A percentile compares a stretch with the other conserved stretches of the same genome.
Conservation (phyloP, 2,797 vertebrate genomes). For the Catamblyrhynchus diadema region DNA sequence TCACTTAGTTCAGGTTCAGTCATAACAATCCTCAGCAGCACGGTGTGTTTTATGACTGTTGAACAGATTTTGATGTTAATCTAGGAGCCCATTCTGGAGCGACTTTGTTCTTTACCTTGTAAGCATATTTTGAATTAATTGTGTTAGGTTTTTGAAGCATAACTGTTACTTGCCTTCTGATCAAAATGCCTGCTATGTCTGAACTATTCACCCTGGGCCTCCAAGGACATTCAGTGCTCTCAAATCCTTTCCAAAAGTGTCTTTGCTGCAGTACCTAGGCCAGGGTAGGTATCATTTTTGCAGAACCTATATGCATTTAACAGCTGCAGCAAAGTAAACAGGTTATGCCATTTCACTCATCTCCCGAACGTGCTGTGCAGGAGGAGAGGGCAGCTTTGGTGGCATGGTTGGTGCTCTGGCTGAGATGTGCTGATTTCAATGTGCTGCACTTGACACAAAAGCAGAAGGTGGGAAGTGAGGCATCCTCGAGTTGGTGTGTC, state of each 20-base stretch:
- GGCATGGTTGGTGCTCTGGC: rapidly evolving
- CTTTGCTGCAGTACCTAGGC: not conserved
- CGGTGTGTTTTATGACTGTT: not conserved
- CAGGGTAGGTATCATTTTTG: not conserved
- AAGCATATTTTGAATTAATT: not conserved
- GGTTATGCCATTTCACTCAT: not conserved
- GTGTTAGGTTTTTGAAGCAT: not conserved
- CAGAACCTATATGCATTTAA: not conserved
- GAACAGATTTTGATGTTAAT: constrained; percentile 28
- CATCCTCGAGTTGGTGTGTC: not conserved
- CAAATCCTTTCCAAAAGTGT: not conserved
- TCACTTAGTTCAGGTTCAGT: constrained; percentile 50
- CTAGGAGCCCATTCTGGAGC: not conserved
- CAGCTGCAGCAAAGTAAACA: not conserved
- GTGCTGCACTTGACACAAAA: not conserved
- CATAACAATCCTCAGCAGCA: not conserved
- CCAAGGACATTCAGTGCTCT: not conserved
- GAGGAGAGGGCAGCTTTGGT: not conserved
- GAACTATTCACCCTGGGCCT: not conserved
- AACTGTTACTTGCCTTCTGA: not conserved
- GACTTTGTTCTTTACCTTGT: not conserved
- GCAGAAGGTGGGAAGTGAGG: not conserved
- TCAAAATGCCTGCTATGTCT: not conserved
- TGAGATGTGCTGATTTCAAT: not conserved
- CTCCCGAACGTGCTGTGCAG: not conserved